These are phyloP conservation scores for Phodopus roborovskii DNA, from an alignment of 2,113 vertebrate genomes.

Conservation along the genomic window DNA sequence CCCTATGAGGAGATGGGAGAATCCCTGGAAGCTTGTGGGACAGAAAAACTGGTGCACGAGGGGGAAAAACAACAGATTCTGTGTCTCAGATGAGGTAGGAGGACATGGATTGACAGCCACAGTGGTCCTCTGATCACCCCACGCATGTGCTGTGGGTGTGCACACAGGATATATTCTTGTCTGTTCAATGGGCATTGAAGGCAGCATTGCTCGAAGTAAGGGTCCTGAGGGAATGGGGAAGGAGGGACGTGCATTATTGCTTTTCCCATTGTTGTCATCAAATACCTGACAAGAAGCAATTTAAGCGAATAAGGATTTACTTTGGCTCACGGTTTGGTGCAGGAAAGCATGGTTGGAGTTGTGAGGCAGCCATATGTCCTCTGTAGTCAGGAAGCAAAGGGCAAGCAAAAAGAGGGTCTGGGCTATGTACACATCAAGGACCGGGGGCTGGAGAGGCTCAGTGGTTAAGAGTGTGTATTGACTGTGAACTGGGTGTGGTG, in stretches of 20 bases:
- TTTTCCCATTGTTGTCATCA: background rate
- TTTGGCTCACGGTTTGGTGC: background rate
- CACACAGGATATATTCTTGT: background rate
- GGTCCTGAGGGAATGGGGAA: background rate
- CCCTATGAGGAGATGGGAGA: background rate
- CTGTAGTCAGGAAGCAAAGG: background rate
- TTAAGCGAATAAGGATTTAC: background rate
- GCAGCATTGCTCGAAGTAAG: background rate
- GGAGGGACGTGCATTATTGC: background rate
- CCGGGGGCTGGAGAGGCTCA: background rate
- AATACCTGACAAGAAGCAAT: background rate
- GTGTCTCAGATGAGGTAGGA: background rate
- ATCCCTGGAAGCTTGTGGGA: background rate
- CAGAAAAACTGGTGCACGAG: background rate
- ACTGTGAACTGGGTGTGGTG: background rate
- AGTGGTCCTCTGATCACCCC: fast-evolving
- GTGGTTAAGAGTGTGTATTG: background rate
- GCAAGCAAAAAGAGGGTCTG: background rate
- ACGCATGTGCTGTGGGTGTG: background rate
- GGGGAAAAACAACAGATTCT: background rate
- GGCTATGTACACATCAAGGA: too few relatives aligned
- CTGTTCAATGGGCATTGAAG: background rate
- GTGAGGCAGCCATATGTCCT: background rate
- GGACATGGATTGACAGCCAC: background rate
- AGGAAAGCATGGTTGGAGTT: background rate